Percentiles rank a stretch among this genome's conserved stretches.
phyloP scores from a whole-genome alignment of 2,797 vertebrate genomes.

The Enteromius viviparus region DNA sequence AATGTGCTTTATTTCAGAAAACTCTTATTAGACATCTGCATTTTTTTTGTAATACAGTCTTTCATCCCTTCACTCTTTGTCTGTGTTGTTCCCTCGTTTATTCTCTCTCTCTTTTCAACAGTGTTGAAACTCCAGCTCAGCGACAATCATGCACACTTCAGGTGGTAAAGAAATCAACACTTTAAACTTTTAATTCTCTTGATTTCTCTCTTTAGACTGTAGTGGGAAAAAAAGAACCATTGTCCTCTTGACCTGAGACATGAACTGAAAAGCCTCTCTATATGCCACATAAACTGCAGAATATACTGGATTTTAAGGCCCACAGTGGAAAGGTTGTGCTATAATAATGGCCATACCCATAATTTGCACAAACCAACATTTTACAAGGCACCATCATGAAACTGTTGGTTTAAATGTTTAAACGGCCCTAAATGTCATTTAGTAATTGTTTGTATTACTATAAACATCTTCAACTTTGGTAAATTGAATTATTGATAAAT shows the following conservation, averaged over 20 bases:
- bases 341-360: background rate
- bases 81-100: background rate
- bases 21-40: background rate
- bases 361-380: background rate
- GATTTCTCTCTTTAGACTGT: background rate
- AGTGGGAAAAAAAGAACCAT: background rate
- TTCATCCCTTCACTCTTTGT: background rate
- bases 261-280: background rate
- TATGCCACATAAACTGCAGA: constrained; percentile 8
- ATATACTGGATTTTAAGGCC: background rate
- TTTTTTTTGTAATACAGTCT: background rate
- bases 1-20: background rate
- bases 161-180: constrained; percentile 21
- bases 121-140: constrained; percentile 28
- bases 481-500: background rate
- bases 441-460: background rate
- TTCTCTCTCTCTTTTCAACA: constrained; percentile 19
- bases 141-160: constrained; percentile 12
- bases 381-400: background rate
- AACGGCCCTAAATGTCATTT: background rate
- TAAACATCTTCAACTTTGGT: background rate
- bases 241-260: constrained; percentile 22
- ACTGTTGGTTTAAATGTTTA: background rate
- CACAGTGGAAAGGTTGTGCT: background rate
- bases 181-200: background rate